These are phyloP conservation scores for Camponotus floridanus DNA, from an alignment of 1,140 invertebrate genomes.

Conservation along the genomic window DNA sequence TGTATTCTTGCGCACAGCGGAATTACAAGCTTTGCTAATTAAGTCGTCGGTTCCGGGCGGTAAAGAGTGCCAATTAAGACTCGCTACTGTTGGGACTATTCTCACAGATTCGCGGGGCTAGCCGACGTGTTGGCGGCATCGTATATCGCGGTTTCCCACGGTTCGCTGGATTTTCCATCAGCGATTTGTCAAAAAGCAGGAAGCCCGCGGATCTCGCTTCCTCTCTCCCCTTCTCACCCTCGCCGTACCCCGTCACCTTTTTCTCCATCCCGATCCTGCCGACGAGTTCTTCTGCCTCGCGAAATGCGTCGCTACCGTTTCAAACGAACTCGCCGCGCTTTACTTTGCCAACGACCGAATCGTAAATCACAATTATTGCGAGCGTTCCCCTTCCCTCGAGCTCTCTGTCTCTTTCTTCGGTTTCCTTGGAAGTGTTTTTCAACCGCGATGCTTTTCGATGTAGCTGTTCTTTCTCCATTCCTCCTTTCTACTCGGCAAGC, in stretches of 20 bases:
- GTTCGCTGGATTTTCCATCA: conserved; percentile 68
- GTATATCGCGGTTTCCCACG: conserved; percentile 40
- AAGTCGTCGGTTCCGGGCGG: conserved; percentile 24
- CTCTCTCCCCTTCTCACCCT: not conserved
- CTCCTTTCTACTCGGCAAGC: conserved; percentile 14
- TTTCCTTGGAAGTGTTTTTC: conserved; percentile 79
- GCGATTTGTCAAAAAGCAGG: conserved; percentile 58
- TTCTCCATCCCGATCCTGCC: conserved; percentile 33
- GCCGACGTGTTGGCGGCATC: not conserved
- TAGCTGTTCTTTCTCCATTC: conserved; percentile 29
- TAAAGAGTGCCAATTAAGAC: conserved; percentile 38
- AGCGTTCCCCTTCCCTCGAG: conserved; percentile 57
- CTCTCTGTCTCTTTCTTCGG: conserved; percentile 59
- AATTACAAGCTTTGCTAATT: conserved; percentile 47
- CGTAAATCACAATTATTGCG: conserved; percentile 85
- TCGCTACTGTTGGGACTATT: not conserved
- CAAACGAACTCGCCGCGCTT: conserved; percentile 69
- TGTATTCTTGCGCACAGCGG: not conserved
- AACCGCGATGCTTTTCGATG: conserved; percentile 46
- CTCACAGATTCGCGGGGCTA: not conserved
- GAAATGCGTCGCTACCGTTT: conserved; percentile 44
- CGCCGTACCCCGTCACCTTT: not conserved
- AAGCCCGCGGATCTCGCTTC: conserved; percentile 30
- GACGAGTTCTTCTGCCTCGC: conserved; percentile 62
- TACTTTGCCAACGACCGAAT: conserved; percentile 70